Percentiles rank a stretch among this genome's conserved stretches.
phyloP scores from a whole-genome alignment of 2,888 invertebrate species.

The Drosophila kuntzei region DNA sequence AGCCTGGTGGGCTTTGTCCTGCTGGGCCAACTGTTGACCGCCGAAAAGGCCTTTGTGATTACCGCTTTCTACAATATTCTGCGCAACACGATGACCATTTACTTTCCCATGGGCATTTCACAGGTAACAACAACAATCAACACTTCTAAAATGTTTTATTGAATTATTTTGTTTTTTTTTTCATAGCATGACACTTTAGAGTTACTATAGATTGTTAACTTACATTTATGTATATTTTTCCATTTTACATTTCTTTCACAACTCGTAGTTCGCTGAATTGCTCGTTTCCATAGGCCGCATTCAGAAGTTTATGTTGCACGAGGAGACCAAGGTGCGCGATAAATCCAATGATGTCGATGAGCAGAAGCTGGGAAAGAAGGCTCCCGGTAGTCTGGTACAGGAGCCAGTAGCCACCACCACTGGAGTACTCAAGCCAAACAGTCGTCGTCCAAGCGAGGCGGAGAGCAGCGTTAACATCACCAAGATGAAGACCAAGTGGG shows the following conservation, averaged over 20 bases:
- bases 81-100: conserved; percentile 93
- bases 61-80: conserved; percentile 96
- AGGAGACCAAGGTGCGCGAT: conserved; percentile 86
- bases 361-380: conserved; percentile 55
- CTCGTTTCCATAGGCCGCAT: conserved; percentile 87
- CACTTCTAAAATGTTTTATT: neutral
- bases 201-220: neutral
- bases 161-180: neutral
- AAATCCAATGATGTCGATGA: conserved; percentile 75
- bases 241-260: neutral
- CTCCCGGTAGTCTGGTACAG: conserved; percentile 56
- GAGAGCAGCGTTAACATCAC: conserved; percentile 87
- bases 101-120: conserved; percentile 92
- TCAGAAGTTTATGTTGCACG: conserved; percentile 88
- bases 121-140: conserved; percentile 73
- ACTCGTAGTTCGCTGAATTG: conserved; percentile 86
- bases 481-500: conserved; percentile 90
- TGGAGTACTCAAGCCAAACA: conserved; percentile 70
- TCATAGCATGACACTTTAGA: neutral
- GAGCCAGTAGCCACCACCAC: conserved; percentile 65
- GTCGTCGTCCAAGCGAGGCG: conserved; percentile 65
- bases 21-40: conserved; percentile 90
- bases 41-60: conserved; percentile 94
- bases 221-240: neutral
- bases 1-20: conserved; percentile 92